Evolutionary conservation across 2,797 vertebrate species (phyloP).

Genomic region (Sebastolobus alascanus): DNA sequence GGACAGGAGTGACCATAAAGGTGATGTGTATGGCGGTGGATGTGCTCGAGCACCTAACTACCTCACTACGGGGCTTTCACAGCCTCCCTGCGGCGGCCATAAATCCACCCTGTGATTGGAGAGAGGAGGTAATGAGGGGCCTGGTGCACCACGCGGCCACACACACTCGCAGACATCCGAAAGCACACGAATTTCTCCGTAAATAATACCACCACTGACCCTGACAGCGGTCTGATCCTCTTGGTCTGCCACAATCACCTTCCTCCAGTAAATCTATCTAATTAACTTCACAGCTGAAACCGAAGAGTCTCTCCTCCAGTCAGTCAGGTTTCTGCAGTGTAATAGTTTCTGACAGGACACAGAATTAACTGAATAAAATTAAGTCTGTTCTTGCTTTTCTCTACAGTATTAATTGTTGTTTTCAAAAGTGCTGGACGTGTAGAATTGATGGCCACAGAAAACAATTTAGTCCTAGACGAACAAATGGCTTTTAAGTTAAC

Average conservation of each 20-base stretch:
- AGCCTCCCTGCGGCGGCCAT: slow-evolving; percentile 59
- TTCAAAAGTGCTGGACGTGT: slow-evolving; percentile 39
- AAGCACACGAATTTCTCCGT: slow-evolving; percentile 38
- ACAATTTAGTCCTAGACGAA: slow-evolving; percentile 43
- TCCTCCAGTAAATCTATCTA: slow-evolving; percentile 75
- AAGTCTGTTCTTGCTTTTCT: slow-evolving; percentile 19
- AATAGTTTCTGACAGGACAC: slow-evolving; percentile 66
- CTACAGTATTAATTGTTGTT: slow-evolving; percentile 58
- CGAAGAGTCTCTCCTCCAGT: slow-evolving; percentile 49
- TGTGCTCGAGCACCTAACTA: slow-evolving; percentile 61
- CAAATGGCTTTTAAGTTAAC: slow-evolving; percentile 62
- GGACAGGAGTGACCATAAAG: slow-evolving; percentile 64
- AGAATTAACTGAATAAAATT: slow-evolving; percentile 63
- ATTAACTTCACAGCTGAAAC: slow-evolving; percentile 73
- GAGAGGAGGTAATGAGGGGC: slow-evolving; percentile 72
- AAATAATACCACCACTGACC: slow-evolving; percentile 75
- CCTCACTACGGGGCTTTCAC: slow-evolving; percentile 62
- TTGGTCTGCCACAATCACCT: slow-evolving; percentile 70
- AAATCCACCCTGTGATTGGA: slow-evolving; percentile 77
- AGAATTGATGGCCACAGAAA: slow-evolving; percentile 51
- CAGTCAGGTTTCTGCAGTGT: slow-evolving; percentile 44
- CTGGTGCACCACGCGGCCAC: slow-evolving; percentile 32
- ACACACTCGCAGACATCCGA: slow-evolving; percentile 15
- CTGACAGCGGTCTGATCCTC: slow-evolving; percentile 71
- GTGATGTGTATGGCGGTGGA: slow-evolving; percentile 58